Evolutionary conservation across 2,797 vertebrate species (phyloP).

Genomic region (Amblyopsis hoosieri): DNA sequence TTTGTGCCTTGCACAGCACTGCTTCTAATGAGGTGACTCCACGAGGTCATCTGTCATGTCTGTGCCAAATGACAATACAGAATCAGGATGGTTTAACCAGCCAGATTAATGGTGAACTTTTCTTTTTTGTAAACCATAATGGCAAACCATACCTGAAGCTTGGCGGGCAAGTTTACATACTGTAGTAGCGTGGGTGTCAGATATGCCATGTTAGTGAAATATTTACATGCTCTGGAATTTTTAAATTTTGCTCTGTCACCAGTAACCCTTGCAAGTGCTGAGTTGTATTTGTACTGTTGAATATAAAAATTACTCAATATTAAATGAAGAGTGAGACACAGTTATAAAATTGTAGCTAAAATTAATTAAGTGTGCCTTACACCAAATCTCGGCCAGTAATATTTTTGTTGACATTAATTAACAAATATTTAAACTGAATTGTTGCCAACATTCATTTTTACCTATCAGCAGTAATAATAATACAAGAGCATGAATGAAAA

Average conservation of each 20-base stretch:
- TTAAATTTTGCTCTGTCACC: constrained; percentile 48
- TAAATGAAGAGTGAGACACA: constrained; percentile 36
- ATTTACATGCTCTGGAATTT: constrained; percentile 65
- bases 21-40: constrained; percentile 43
- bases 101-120: constrained; percentile 46
- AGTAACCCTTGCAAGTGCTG: constrained; percentile 45
- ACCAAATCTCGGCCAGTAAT: constrained; percentile 10
- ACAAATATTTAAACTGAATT: background rate
- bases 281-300: constrained; percentile 4
- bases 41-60: constrained; percentile 39
- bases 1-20: constrained; percentile 1
- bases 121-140: constrained; percentile 31
- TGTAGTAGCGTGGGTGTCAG: constrained; percentile 25
- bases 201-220: constrained; percentile 52
- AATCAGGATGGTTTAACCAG: constrained; percentile 45
- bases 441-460: background rate
- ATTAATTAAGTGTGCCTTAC: constrained; percentile 26
- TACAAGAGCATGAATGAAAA: too few species aligned
- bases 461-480: too few species aligned
- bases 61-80: constrained; percentile 35
- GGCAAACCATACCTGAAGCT: constrained; percentile 20
- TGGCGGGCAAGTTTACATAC: too few species aligned
- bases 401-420: constrained; percentile 2
- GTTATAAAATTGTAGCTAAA: constrained; percentile 20
- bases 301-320: constrained; percentile 43